Evolutionary conservation across 2,797 vertebrate species (phyloP), one percentile per base, ranked within the genome.

Genomic region (Astyanax mexicanus): DNA sequence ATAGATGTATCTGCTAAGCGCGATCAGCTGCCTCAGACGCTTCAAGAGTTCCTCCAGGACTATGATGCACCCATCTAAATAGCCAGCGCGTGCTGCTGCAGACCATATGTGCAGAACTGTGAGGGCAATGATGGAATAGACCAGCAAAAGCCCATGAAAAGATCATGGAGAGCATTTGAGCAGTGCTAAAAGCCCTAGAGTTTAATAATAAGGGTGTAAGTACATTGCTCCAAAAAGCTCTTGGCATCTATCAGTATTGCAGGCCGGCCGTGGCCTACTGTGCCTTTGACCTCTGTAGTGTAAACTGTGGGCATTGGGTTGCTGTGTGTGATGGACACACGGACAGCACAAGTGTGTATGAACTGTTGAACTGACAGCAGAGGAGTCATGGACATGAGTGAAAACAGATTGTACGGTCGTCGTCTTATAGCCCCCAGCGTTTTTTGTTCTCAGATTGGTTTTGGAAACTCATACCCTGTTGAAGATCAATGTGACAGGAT

Each of bases 1-100:
- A 87, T 96, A 85, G 95, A 94, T 68, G 91, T 92, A 60, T 94
- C 89, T 0, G 87, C 93, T 65, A 95, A 95, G 84, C 89, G 85
- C 81, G 90, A 90, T 58, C 93, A 95, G 85, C 91, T 99, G 82
- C 98, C 98, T 0, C 92, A 94, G 78, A 92, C 96, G 54, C 95
- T 99, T 60, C 95, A 93, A 91, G 95, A 97, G 90, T 99, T 97
- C 86, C 90, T 99, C 84, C 92, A 97, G 87, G 93, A 98, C 89
- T 99, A 99, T 0, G 98, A 99, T 40, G 95, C 98, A 72, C 96
- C 97, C 0, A 96, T 99, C 84, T 99, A 95, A 94, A 85, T 84
- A 80, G 69, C 61, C 60, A 38, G 25, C 25, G 27, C 27, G 44
- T 67, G 25, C 44, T 67, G 25, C 44, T 68, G 55, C 72, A 47